A percentile compares a stretch with the other conserved stretches of the same genome.
Evolutionary conservation across 2,113 vertebrate genomes (phyloP).

Genomic region (Dissostichus mawsoni): DNA sequence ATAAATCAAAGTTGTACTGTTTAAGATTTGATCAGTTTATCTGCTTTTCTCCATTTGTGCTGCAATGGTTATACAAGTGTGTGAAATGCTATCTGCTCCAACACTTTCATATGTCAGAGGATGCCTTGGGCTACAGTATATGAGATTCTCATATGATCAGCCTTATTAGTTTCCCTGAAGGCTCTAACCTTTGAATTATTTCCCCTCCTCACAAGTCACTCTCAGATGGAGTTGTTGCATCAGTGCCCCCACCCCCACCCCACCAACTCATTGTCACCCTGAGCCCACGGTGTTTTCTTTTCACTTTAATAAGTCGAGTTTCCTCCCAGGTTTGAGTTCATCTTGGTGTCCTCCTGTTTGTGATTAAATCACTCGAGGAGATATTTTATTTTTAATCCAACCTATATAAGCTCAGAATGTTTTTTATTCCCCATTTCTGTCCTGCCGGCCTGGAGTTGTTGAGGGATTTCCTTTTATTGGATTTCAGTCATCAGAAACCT

Average conservation of each 20-base stretch:
- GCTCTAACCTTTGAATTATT: constrained; percentile 69
- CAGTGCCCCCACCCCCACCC: background rate
- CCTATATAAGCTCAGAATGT: constrained; percentile 46
- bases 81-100: constrained; percentile 37
- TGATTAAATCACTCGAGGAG: constrained; percentile 72
- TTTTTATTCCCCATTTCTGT: constrained; percentile 34
- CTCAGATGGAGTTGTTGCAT: constrained; percentile 52
- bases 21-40: constrained; percentile 24
- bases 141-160: constrained; percentile 58
- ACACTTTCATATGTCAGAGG: constrained; percentile 62
- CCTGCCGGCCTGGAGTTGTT: constrained; percentile 32
- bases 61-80: constrained; percentile 44
- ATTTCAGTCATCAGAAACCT: constrained; percentile 51
- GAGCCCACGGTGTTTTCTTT: constrained; percentile 48
- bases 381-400: constrained; percentile 71
- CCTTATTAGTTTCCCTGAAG: constrained; percentile 71
- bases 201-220: constrained; percentile 41
- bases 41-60: constrained; percentile 30
- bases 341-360: constrained; percentile 54
- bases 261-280: constrained; percentile 33
- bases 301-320: constrained; percentile 68
- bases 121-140: constrained; percentile 51
- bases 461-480: constrained; percentile 64
- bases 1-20: background rate
- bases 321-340: constrained; percentile 67